These are phyloP conservation scores for Brachionus paranguensis DNA, from an alignment of 1,140 invertebrate genomes.

Conservation along the genomic window DNA sequence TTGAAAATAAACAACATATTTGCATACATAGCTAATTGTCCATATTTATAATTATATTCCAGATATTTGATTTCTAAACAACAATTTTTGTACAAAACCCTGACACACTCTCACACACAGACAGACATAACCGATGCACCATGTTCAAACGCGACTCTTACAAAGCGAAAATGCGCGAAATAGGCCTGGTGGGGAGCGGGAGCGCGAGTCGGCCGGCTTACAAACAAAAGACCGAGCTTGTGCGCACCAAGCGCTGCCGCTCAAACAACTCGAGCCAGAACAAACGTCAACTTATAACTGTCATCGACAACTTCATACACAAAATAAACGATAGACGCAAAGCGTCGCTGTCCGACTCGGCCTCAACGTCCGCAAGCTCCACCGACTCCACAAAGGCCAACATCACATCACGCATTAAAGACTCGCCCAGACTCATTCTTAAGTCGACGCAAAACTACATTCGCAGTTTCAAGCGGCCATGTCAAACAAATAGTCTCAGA, in stretches of 20 bases:
- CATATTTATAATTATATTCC: neutral
- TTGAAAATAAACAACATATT: constrained; percentile 15
- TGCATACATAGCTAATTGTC: neutral
- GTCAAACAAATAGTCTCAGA: neutral
- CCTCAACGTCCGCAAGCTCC: neutral
- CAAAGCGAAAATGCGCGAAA: neutral
- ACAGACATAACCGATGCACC: neutral
- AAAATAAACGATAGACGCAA: neutral
- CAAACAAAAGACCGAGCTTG: neutral
- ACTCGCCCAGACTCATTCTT: neutral
- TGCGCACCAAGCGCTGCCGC: neutral
- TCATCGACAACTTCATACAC: neutral
- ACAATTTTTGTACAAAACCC: neutral
- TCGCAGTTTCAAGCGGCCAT: neutral
- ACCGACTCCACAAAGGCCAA: neutral
- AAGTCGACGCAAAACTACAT: neutral
- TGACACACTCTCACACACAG: neutral
- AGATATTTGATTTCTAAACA: neutral
- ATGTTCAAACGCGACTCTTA: neutral
- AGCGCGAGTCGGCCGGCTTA: neutral
- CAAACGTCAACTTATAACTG: neutral
- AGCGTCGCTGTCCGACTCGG: neutral
- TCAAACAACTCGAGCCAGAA: neutral
- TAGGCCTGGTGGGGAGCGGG: neutral
- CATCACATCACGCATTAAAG: neutral